Conservation (phyloP, 2,797 vertebrate species). For the Hypotaenidia okinawae region DNA sequence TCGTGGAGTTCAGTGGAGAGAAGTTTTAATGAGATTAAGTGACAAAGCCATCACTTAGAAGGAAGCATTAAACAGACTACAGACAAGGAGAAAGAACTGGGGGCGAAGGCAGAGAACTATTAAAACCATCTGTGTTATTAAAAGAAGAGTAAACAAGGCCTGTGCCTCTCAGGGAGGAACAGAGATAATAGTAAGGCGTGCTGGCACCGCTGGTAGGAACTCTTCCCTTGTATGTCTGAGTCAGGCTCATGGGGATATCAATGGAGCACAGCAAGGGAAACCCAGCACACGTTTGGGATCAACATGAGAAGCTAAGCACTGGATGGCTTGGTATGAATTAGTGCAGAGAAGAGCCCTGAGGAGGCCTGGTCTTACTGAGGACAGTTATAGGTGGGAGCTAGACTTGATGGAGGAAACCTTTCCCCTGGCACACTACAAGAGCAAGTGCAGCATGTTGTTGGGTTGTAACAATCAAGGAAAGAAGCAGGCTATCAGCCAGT, state of each 20-base stretch:
- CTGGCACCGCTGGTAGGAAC: not conserved
- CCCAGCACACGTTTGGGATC: not conserved
- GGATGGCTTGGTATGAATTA: not conserved
- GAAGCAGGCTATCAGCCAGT: not conserved
- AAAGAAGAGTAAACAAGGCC: constrained; percentile 51
- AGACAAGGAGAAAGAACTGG: constrained; percentile 41
- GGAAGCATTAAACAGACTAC: constrained; percentile 50
- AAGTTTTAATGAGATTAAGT: constrained; percentile 71
- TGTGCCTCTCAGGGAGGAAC: constrained; percentile 17
- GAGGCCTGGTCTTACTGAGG: not conserved
- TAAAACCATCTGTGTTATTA: constrained; percentile 66
- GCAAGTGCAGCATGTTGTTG: not conserved
- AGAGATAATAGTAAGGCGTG: not conserved
- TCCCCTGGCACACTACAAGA: not conserved
- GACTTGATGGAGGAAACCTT: not conserved
- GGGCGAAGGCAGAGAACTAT: constrained; percentile 38
- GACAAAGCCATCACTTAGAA: constrained; percentile 58
- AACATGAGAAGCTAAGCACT: not conserved
- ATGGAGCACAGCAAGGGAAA: not conserved
- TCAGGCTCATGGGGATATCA: not conserved
- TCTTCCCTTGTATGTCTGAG: not conserved
- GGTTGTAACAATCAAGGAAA: not conserved
- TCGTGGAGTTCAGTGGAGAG: constrained; percentile 36
- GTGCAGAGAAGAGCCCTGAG: not conserved
- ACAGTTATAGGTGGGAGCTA: not conserved